phyloP scores from a whole-genome alignment of 2,797 vertebrate species.

The Nyctibius grandis region DNA sequence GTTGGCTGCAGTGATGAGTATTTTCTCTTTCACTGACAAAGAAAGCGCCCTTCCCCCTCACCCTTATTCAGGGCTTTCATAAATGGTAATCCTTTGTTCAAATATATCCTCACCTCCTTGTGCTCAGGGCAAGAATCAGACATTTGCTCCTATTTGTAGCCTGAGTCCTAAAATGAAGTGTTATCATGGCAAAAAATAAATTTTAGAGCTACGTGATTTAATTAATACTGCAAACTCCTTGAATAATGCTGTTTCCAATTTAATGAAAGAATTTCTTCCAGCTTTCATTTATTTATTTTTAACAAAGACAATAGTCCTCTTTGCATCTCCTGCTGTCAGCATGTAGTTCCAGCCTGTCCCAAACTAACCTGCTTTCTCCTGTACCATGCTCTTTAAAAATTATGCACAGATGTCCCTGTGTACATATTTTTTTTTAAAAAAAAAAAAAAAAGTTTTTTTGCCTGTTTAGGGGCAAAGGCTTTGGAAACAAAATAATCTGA shows the following conservation, averaged over 20 bases:
- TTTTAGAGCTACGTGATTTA: not conserved
- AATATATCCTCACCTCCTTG: not conserved
- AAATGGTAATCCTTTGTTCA: not conserved
- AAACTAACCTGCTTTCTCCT: slow-evolving; percentile 15
- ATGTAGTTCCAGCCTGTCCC: slow-evolving; percentile 13
- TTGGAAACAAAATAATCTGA: not conserved
- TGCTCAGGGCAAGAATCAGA: not conserved
- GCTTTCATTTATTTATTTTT: slow-evolving; percentile 17
- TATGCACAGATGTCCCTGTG: not conserved
- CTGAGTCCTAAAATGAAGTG: not conserved
- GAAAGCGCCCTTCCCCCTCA: not conserved
- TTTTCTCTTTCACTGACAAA: not conserved
- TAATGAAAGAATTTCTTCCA: not conserved
- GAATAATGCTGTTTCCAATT: not conserved
- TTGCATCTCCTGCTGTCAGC: not conserved
- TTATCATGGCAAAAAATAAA: not conserved
- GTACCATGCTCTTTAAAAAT: not conserved
- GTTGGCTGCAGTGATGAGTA: not conserved
- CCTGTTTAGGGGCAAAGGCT: not conserved
- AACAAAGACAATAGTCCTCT: not conserved
- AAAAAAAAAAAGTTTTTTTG: not conserved
- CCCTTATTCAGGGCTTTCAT: not conserved
- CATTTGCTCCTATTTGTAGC: not conserved
- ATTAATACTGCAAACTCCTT: not conserved
- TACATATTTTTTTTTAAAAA: not conserved